Evolutionary conservation across 2,888 invertebrate genomes (phyloP).

Genomic region (Heliconius erato): DNA sequence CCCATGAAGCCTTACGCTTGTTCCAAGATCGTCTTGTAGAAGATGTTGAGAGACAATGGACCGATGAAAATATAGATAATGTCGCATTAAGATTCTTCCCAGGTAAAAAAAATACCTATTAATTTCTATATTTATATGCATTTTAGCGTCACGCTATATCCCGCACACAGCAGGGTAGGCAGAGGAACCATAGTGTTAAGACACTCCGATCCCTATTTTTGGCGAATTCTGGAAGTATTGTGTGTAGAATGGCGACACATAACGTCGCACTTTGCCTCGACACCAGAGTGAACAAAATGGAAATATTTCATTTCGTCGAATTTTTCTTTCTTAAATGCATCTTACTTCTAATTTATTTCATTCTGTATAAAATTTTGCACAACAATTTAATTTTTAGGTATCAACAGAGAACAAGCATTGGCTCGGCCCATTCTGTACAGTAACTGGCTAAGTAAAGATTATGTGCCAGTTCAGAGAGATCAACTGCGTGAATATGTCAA

Average conservation of each 20-base stretch:
- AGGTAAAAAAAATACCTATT: constrained; percentile 70
- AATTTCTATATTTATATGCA: not conserved
- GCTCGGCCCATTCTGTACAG: constrained; percentile 98
- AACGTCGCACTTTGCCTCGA: too few relatives aligned
- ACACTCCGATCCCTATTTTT: too few relatives aligned
- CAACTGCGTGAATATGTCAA: constrained; percentile 98
- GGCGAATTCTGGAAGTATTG: too few relatives aligned
- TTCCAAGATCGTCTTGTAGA: constrained; percentile 99
- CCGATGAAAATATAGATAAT: constrained; percentile 98
- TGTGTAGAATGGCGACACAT: too few relatives aligned
- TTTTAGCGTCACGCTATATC: not conserved
- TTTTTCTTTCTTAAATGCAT: too few relatives aligned
- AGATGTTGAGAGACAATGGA: constrained; percentile 98
- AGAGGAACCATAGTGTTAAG: too few relatives aligned
- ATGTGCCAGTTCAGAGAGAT: constrained; percentile 97
- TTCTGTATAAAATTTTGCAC: not conserved
- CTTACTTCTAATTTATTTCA: not conserved
- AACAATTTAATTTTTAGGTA: constrained; percentile 80
- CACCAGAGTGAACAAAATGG: too few relatives aligned
- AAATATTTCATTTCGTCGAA: too few relatives aligned
- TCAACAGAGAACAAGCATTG: constrained; percentile 94
- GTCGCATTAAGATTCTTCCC: constrained; percentile 98
- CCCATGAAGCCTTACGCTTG: constrained; percentile 98
- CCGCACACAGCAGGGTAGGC: too few relatives aligned
- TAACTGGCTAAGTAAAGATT: constrained; percentile 99